Evolutionary conservation across 2,113 vertebrate genomes (phyloP).

Genomic region (Clupea harengus): DNA sequence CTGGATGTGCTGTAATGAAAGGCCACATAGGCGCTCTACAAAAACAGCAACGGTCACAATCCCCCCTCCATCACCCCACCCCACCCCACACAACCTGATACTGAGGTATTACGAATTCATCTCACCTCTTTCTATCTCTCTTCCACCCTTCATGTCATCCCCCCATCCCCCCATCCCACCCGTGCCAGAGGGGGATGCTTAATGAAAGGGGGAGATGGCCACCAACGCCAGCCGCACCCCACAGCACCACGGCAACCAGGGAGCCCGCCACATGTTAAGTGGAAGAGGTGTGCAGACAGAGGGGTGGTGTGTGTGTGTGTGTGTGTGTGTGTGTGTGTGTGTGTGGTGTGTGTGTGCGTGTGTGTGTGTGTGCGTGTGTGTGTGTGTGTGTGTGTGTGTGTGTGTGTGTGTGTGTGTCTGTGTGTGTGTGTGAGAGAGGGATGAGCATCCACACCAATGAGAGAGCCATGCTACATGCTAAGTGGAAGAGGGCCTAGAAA

Average conservation of each 20-base stretch:
- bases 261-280: not conserved
- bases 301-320: constrained; percentile 5
- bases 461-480: constrained; percentile 5
- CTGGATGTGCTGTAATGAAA: constrained; percentile 39
- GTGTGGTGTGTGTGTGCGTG: not conserved
- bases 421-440: constrained; percentile 10
- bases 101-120: not conserved
- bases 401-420: not conserved
- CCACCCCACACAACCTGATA: not conserved
- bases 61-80: too few species aligned
- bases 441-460: not conserved
- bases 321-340: not conserved
- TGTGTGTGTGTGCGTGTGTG: not conserved
- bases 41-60: not conserved
- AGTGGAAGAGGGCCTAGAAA: not conserved
- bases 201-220: constrained; percentile 38
- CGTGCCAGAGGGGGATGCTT: constrained; percentile 24
- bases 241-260: not conserved
- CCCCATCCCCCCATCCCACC: not conserved
- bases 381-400: not conserved
- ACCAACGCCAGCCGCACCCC: constrained; percentile 23
- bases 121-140: not conserved
- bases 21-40: not conserved
- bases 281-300: not conserved
- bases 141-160: not conserved